Base-by-base conservation (phyloP, 2,888 invertebrate species). In the Eumacrocentrus americanus region DNA sequence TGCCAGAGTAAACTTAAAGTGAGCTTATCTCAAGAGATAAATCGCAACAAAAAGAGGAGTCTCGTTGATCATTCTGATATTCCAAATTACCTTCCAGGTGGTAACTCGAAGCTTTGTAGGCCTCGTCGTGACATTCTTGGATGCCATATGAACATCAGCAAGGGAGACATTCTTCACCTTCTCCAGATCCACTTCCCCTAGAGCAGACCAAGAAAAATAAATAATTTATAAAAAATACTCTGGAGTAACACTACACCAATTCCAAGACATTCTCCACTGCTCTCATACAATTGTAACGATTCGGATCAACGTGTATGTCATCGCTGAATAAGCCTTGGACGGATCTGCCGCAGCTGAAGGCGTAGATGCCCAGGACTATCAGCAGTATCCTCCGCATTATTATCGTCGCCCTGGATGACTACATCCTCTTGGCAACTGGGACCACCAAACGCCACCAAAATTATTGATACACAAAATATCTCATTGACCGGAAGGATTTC, bases 71-170 rank as follows among this genome's bases (percentile, higher is more conserved):
- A 35, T 29, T 42, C 37, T 48, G 14, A 22, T n/a, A 40, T 2
- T 35, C 42, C 0, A 23, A 35, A 57, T 61, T 55, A 70, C 70
- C 70, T 72, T 64, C 62, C 58, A 67, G 29, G 66, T 67, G 29
- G 70, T 70, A 5, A 72, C 64, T 60, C 51, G 61, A 35, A 70
- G 52, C 51, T 67, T 55, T 2, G 42, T 25, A 23, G 66, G 66
- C 38, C 61, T 47, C 1, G n/a, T n/a, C n/a, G n/a, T n/a, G n/a
- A n/a, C 14, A 12, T 20, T 16, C 5, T 37, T 12, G 18, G 40
- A 2, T 3, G 6, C 5, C 35, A 16, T 23, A 25, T 51, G 25
- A 14, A 14, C 22, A 35, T 55, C 58, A 1, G 60, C 58, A n/a
- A 35, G 5, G 9, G 60, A 52, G 12, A 60, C 18, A n/a, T n/a